Evolutionary conservation across 2,113 vertebrate species (phyloP).

Genomic region (Vombatus ursinus): DNA sequence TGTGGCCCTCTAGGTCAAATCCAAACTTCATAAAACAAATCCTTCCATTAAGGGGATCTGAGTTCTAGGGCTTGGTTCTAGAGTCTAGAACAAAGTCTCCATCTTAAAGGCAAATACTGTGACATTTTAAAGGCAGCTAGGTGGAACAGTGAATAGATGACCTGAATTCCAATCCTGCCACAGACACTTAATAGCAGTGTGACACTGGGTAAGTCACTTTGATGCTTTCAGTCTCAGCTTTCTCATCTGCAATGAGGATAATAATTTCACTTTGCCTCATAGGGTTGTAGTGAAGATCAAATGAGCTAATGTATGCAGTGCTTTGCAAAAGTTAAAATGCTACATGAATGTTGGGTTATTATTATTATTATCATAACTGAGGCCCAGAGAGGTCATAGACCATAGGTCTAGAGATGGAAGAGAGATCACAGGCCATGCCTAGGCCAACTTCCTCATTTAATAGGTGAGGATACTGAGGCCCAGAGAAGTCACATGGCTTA

Average conservation of each 20-base stretch:
- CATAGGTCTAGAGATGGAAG: background rate
- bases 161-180: background rate
- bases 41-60: too few relatives aligned
- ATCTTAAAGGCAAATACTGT: background rate
- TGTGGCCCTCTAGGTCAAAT: too few relatives aligned
- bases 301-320: background rate
- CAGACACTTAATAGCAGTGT: background rate
- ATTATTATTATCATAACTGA: background rate
- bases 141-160: background rate
- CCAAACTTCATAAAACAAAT: too few relatives aligned
- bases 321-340: background rate
- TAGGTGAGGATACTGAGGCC: background rate
- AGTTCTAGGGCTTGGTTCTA: too few relatives aligned
- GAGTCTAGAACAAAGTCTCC: background rate
- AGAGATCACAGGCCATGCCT: background rate
- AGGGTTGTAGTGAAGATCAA: background rate
- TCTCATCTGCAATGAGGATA: background rate
- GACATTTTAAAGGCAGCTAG: background rate
- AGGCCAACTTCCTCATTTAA: background rate
- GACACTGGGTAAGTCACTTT: background rate
- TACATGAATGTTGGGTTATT: background rate
- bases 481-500: background rate
- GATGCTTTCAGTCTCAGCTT: background rate
- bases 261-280: background rate
- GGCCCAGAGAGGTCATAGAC: background rate